Base-by-base conservation (phyloP, 1,140 invertebrate species). In the Chrysopa pallens region DNA sequence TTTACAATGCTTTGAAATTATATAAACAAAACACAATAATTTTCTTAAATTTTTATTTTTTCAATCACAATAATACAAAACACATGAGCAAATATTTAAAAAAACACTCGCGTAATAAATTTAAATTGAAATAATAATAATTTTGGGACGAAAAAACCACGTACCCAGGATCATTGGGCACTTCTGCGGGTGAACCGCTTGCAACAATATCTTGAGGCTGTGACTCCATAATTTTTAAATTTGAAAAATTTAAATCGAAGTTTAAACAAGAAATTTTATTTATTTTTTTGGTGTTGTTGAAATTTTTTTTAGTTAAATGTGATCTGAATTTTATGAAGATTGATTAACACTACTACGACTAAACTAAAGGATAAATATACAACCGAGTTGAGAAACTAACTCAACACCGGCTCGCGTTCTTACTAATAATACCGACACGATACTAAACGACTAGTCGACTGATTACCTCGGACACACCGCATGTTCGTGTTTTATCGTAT, bases 151-250 rank as follows among this genome's bases (percentile, higher is more conserved):
- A 23, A 23, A 23, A 23, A 23, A 23, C 17, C 17, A 23, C 77
- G 69, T 79, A 87, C 83, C 84, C 84, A 63, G 84, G 84, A 70
- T 88, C 83, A 72, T 88, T 86, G 64, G 83, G 80, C 63, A 84
- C 80, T 69, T 88, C 84, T 42, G 78, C 78, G 43, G 80, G 78
- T 54, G 80, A 79, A 57, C 76, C 77, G 61, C 77, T 73, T 51
- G 73, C 72, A 53, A 73, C 69, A 57, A 76, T 72, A 51, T 83
- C 79, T 65, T 78, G 76, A 57, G 60, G 75, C 60, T 80, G 78
- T 54, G 74, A 66, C 64, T 80, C 76, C 78, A 79, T 79, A 50
- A 56, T 52, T 56, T 46, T 47, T 48, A 36, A 42, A 12, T 29
- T 36, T n/a, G 17, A 41, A 42, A 48, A 42, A 47, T 31, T 54